Evolutionary conservation across 2,888 invertebrate species (phyloP).

Genomic region (Epinotia nisella): DNA sequence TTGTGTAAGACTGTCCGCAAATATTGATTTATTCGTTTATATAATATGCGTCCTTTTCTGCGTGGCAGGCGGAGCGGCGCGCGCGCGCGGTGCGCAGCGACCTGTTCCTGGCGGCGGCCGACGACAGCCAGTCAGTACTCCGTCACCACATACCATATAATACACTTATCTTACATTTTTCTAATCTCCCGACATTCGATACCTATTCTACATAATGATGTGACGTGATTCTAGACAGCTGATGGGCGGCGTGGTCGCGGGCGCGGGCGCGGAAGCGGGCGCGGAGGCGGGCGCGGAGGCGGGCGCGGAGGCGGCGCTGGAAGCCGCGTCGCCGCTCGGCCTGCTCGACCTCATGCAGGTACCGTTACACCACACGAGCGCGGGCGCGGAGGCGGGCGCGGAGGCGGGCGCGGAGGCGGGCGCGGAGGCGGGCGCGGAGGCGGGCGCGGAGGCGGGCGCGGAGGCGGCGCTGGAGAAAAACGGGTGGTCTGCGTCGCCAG

Average conservation of each 20-base stretch:
- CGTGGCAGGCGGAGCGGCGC: conserved; percentile 63
- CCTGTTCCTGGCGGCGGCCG: conserved; percentile 74
- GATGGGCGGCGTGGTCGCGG: background rate
- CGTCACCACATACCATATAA: background rate
- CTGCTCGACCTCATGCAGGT: conserved; percentile 75
- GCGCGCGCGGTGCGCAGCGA: conserved; percentile 73
- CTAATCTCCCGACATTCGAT: too few species aligned
- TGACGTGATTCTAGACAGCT: too few species aligned
- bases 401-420: background rate
- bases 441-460: conserved; percentile 41
- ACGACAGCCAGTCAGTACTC: conserved; percentile 76
- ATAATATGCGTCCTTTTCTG: conserved; percentile 43
- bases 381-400: background rate
- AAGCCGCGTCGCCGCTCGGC: conserved; percentile 23
- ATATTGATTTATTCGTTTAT: too few species aligned
- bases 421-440: conserved; percentile 49
- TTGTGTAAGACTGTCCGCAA: too few species aligned
- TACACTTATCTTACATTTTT: too few species aligned
- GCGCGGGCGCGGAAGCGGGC: conserved; percentile 44
- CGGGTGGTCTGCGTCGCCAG: conserved; percentile 32
- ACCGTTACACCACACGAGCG: conserved; percentile 11
- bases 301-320: conserved; percentile 46
- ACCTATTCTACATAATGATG: too few species aligned
- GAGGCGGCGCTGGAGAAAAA: conserved; percentile 46
- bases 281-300: too few species aligned